phyloP scores from a whole-genome alignment of 2,797 vertebrate genomes.

The Sciurus carolinensis region DNA sequence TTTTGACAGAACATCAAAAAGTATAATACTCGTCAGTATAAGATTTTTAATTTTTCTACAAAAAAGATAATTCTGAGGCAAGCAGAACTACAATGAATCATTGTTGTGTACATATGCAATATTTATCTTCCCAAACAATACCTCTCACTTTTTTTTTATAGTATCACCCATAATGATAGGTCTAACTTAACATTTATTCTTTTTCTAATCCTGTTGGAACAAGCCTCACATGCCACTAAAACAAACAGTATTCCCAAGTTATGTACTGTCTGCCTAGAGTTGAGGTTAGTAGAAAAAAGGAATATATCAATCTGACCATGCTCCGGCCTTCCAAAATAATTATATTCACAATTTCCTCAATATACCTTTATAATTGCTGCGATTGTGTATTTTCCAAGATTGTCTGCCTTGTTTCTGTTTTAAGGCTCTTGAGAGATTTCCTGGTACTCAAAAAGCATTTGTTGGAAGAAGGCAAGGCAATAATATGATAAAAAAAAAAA shows the following conservation, averaged over 20 bases:
- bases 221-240: constrained; percentile 44
- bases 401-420: constrained; percentile 10
- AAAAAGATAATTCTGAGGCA: constrained; percentile 28
- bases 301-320: constrained; percentile 34
- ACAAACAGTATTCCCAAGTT: constrained; percentile 52
- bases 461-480: neutral
- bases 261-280: neutral
- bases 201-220: neutral
- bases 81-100: neutral
- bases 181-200: constrained; percentile 37
- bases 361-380: neutral
- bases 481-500: neutral
- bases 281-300: neutral
- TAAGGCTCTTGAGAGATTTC: constrained; percentile 52
- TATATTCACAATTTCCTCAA: constrained; percentile 33
- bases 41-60: neutral
- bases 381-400: neutral
- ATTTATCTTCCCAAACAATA: constrained; percentile 2
- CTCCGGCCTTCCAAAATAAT: constrained; percentile 20
- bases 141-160: neutral
- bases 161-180: neutral
- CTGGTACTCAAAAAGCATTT: constrained; percentile 21
- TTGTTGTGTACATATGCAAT: neutral
- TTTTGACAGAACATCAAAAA: constrained; percentile 38
- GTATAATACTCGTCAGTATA: neutral